Evolutionary conservation across 2,888 invertebrate genomes (phyloP).

Genomic region (Phoenoteleia sp.): DNA sequence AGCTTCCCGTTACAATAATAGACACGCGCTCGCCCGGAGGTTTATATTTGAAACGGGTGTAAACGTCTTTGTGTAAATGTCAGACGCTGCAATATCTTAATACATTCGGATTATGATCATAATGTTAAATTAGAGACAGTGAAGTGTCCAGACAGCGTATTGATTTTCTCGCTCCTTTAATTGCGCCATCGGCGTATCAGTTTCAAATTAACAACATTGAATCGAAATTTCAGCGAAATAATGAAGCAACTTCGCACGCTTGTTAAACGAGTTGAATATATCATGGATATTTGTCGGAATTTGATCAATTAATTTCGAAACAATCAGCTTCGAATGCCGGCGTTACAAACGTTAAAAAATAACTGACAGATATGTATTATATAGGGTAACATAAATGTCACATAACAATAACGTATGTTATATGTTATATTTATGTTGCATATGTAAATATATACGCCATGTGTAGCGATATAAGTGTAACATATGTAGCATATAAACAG

Average conservation of each 20-base stretch:
- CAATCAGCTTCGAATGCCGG: too few species aligned
- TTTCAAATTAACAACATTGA: constrained; percentile 29
- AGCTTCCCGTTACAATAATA: constrained; percentile 41
- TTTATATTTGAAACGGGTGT: constrained; percentile 21
- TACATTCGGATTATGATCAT: constrained; percentile 45
- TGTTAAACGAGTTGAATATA: neutral
- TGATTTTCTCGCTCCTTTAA: constrained; percentile 26
- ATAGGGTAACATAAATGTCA: too few species aligned
- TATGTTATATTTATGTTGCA: too few species aligned
- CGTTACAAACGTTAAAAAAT: too few species aligned
- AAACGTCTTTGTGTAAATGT: constrained; percentile 53
- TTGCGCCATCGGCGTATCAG: neutral
- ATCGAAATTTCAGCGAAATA: constrained; percentile 24
- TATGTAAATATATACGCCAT: too few species aligned
- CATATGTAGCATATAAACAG: too few species aligned
- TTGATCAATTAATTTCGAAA: neutral
- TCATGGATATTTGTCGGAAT: neutral
- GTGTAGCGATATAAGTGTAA: too few species aligned
- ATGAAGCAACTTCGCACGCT: neutral
- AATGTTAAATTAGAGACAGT: constrained; percentile 43
- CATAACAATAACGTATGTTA: too few species aligned
- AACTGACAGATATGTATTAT: too few species aligned
- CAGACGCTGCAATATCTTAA: constrained; percentile 44
- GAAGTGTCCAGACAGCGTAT: constrained; percentile 43
- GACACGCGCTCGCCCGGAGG: constrained; percentile 11